phyloP scores from a whole-genome alignment of 2,888 invertebrate species.

The Conistra vaccinii region DNA sequence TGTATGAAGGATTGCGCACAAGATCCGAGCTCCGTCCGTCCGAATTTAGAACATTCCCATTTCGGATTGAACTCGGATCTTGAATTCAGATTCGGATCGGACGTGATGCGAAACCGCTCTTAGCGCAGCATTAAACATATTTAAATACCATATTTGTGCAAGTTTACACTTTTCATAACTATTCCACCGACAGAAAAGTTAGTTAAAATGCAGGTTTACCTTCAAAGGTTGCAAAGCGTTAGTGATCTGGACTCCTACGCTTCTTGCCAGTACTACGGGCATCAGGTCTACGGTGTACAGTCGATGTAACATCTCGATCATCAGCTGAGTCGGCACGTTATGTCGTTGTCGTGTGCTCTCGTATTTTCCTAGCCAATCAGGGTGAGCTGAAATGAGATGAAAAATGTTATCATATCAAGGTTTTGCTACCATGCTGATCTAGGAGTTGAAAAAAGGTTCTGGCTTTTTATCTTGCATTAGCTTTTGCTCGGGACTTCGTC shows the following conservation, averaged over 20 bases:
- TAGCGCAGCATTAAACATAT: too few species aligned
- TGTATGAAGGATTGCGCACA: too few species aligned
- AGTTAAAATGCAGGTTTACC: conserved; percentile 82
- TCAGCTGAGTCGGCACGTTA: conserved; percentile 97
- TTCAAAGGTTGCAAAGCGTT: conserved; percentile 94
- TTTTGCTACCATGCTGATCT: neutral
- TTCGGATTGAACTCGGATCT: too few species aligned
- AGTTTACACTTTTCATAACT: neutral
- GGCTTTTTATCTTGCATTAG: neutral
- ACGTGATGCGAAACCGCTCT: too few species aligned
- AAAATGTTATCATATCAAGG: neutral
- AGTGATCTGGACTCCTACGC: conserved; percentile 95
- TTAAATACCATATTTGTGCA: neutral
- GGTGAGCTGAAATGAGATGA: conserved; percentile 89
- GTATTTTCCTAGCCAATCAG: conserved; percentile 94
- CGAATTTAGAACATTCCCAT: too few species aligned
- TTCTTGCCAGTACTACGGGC: conserved; percentile 95
- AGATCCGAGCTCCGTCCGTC: too few species aligned
- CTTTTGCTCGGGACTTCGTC: too few species aligned
- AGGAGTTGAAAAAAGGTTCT: neutral
- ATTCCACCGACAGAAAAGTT: neutral
- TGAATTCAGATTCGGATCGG: too few species aligned
- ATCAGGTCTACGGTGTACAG: conserved; percentile 94
- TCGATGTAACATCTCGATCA: conserved; percentile 96
- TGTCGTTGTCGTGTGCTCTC: conserved; percentile 96